Percentiles rank a stretch among this genome's conserved stretches.
These are phyloP conservation scores for Chrysotoxum bicinctum DNA, from an alignment of 2,888 invertebrate species.

Conservation along the genomic window DNA sequence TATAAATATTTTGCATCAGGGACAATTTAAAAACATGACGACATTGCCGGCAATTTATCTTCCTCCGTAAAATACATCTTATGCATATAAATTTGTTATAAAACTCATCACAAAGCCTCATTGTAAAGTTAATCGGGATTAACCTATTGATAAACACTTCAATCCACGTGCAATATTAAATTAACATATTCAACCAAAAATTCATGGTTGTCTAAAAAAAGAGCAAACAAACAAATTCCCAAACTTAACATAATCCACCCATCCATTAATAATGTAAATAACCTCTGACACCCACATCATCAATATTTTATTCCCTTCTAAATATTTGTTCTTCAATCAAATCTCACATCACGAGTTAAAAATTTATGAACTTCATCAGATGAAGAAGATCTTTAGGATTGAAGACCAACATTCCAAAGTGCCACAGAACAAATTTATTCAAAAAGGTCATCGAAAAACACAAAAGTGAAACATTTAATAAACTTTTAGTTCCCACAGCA, in stretches of 20 bases:
- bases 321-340: slow-evolving; percentile 23
- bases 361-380: neutral
- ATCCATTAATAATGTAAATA: slow-evolving; percentile 41
- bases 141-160: neutral
- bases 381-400: neutral
- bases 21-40: neutral
- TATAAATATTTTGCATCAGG: neutral
- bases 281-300: slow-evolving; percentile 38
- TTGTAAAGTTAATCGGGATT: neutral
- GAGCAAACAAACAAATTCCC: slow-evolving; percentile 7
- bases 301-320: slow-evolving; percentile 40
- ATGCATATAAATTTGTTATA: slow-evolving; percentile 7
- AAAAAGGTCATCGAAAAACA: slow-evolving; percentile 14
- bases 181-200: neutral
- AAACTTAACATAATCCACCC: slow-evolving; percentile 28
- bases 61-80: neutral
- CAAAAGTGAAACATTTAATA: neutral
- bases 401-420: neutral
- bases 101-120: neutral
- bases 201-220: slow-evolving; percentile 16
- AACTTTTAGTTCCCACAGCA: neutral
- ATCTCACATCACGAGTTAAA: neutral
- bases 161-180: slow-evolving; percentile 9
- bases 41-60: slow-evolving; percentile 17
- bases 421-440: slow-evolving; percentile 1